A percentile compares a stretch with the other conserved stretches of the same genome.
Conservation (phyloP, 2,888 invertebrate species). For the Aspidiotus rigidus region DNA sequence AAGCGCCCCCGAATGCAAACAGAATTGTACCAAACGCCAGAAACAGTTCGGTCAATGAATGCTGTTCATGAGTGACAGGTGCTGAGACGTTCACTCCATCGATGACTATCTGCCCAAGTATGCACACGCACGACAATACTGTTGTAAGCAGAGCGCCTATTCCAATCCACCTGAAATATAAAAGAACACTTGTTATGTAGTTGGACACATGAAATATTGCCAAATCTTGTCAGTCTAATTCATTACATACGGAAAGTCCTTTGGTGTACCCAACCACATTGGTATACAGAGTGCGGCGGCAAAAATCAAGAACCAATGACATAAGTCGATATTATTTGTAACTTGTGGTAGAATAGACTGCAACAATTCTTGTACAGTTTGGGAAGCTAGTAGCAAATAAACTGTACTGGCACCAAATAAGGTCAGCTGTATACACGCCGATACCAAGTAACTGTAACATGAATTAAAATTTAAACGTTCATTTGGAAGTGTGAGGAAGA, state of each 20-base stretch:
- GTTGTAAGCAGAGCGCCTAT: conserved; percentile 55
- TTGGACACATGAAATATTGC: not conserved
- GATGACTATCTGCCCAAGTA: conserved; percentile 53
- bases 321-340: not conserved
- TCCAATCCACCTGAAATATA: conserved; percentile 51
- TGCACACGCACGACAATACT: conserved; percentile 53
- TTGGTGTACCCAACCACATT: conserved; percentile 59
- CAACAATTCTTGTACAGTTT: conserved; percentile 54
- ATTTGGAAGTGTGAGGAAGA: too few species aligned
- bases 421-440: conserved; percentile 54
- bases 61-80: conserved; percentile 46
- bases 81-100: conserved; percentile 46
- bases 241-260: conserved; percentile 55
- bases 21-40: conserved; percentile 60
- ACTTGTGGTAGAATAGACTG: conserved; percentile 45
- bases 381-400: conserved; percentile 56
- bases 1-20: conserved; percentile 64
- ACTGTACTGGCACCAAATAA: conserved; percentile 59
- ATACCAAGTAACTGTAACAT: conserved; percentile 46
- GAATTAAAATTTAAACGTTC: not conserved
- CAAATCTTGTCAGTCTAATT: not conserved
- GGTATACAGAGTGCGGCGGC: conserved; percentile 52
- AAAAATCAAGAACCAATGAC: conserved; percentile 47
- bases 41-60: conserved; percentile 56
- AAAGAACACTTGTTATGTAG: too few species aligned